Conservation (phyloP, 2,113 vertebrate genomes). For the Mionectes macconnelli region DNA sequence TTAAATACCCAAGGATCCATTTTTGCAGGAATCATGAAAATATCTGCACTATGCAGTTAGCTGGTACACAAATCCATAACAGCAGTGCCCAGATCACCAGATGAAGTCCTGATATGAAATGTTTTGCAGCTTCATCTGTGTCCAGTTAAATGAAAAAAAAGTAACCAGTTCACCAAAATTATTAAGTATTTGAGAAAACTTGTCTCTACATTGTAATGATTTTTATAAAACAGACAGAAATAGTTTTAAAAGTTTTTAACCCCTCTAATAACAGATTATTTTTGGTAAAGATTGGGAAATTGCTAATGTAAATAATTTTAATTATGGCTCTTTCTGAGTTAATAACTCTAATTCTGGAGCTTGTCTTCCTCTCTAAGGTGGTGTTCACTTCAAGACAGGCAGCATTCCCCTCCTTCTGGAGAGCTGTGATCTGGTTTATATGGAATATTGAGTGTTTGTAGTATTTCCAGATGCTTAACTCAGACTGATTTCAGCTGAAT, state of each 20-base stretch:
- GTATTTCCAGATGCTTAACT: not conserved
- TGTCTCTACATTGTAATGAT: not conserved
- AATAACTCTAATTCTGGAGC: not conserved
- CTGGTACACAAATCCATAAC: not conserved
- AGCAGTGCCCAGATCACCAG: not conserved
- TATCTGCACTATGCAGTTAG: not conserved
- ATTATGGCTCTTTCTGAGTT: not conserved
- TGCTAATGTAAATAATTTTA: not conserved
- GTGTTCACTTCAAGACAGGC: not conserved
- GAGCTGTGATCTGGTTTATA: not conserved
- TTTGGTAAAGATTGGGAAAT: not conserved
- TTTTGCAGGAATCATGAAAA: not conserved
- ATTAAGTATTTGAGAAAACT: not conserved
- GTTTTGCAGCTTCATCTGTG: not conserved
- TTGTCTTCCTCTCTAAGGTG: not conserved
- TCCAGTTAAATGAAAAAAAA: not conserved
- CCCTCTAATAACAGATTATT: not conserved
- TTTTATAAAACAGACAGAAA: not conserved
- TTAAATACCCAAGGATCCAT: fast-evolving
- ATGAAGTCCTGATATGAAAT: not conserved
- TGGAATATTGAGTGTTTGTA: not conserved
- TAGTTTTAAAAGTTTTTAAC: not conserved
- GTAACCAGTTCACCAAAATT: not conserved
- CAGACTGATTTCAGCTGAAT: not conserved
- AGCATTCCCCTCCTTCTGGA: fast-evolving